Conservation (phyloP, 2,888 invertebrate species). For the Xylota segnis region DNA sequence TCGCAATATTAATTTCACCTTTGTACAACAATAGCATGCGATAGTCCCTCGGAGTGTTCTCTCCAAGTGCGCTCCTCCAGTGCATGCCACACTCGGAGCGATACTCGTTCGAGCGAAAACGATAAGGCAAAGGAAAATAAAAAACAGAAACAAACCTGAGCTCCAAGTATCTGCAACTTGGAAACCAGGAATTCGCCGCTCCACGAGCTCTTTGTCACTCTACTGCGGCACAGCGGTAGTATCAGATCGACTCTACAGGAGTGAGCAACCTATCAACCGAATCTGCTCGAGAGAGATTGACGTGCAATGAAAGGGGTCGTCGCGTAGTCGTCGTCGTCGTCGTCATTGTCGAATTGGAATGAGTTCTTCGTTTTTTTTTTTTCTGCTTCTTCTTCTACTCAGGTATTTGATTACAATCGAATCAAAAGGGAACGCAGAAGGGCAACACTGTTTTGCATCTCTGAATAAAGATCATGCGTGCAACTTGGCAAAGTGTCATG, state of each 20-base stretch:
- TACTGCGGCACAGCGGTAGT: constrained; percentile 42
- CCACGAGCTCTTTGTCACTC: constrained; percentile 50
- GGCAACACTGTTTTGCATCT: constrained; percentile 31
- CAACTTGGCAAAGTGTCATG: constrained; percentile 61
- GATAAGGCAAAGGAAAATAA: constrained; percentile 30
- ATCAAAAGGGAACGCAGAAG: background rate
- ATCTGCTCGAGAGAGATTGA: constrained; percentile 61
- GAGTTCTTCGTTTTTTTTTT: constrained; percentile 32
- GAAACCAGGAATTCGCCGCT: constrained; percentile 65
- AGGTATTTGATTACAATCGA: constrained; percentile 73
- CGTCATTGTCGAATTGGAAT: constrained; percentile 48
- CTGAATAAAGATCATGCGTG: constrained; percentile 65
- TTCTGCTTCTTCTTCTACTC: constrained; percentile 1
- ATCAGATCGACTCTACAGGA: constrained; percentile 47
- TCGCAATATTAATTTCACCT: constrained; percentile 78
- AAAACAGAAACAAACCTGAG: constrained; percentile 13
- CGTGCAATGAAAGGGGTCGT: constrained; percentile 62
- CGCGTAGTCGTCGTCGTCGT: no score
- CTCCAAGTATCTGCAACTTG: constrained; percentile 66
- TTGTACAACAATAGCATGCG: constrained; percentile 67
- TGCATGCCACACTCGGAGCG: constrained; percentile 45
- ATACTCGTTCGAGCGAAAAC: constrained; percentile 71
- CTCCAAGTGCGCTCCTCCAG: constrained; percentile 6
- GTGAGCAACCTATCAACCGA: constrained; percentile 71
- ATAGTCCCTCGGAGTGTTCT: constrained; percentile 29